These are phyloP conservation scores for Triplophysa dalaica DNA, from an alignment of 2,113 vertebrate species.

Conservation along the genomic window DNA sequence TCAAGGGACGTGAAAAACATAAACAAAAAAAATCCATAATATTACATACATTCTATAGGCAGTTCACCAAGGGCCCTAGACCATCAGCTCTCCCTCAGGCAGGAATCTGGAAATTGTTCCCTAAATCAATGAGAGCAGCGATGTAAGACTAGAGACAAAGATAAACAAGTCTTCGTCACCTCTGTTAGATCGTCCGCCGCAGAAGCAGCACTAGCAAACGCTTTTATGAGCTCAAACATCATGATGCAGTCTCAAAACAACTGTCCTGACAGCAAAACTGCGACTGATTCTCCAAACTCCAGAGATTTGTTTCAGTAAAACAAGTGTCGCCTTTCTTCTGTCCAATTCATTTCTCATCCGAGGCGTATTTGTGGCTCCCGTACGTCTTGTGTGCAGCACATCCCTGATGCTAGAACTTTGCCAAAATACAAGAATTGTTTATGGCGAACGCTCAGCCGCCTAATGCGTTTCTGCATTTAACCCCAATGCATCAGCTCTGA, in stretches of 20 bases:
- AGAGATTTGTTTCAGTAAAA: slow-evolving; percentile 43
- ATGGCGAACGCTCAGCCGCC: not conserved
- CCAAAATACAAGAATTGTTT: not conserved
- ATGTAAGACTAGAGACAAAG: slow-evolving; percentile 19
- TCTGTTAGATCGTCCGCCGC: slow-evolving; percentile 21
- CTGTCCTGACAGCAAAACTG: slow-evolving; percentile 21
- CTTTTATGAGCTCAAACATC: slow-evolving; percentile 38
- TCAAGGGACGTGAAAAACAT: slow-evolving; percentile 22
- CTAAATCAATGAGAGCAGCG: slow-evolving; percentile 2
- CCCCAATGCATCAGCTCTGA: slow-evolving; percentile 13
- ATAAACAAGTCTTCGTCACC: slow-evolving; percentile 12
- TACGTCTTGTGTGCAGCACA: not conserved
- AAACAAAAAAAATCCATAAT: slow-evolving; percentile 16
- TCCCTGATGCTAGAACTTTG: slow-evolving; percentile 1
- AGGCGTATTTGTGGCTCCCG: slow-evolving; percentile 26
- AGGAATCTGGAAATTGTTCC: not conserved
- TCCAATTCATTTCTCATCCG: slow-evolving; percentile 37
- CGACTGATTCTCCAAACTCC: slow-evolving; percentile 25
- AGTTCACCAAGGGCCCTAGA: not conserved
- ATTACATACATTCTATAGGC: not conserved
- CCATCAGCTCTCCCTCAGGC: not conserved
- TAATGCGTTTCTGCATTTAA: slow-evolving; percentile 21
- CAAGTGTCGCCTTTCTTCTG: slow-evolving; percentile 31
- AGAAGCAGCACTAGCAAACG: slow-evolving; percentile 17
- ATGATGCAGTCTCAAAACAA: slow-evolving; percentile 42